These are phyloP conservation scores for Lomographa bimaculata DNA, from an alignment of 2,888 invertebrate genomes.

Conservation along the genomic window DNA sequence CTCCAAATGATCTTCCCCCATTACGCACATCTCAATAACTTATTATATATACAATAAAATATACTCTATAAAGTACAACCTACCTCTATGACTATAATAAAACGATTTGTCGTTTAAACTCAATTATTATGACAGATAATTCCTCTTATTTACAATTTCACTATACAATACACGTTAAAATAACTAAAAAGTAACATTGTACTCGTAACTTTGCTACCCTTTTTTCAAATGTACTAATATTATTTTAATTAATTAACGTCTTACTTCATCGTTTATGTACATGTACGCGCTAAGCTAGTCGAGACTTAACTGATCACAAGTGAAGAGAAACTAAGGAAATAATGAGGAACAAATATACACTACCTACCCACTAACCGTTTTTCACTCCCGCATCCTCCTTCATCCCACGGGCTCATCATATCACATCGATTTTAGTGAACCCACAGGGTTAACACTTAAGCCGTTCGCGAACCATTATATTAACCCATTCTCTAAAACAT, in stretches of 20 bases:
- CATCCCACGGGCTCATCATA: constrained; percentile 62
- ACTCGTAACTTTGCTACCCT: constrained; percentile 76
- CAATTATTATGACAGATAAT: constrained; percentile 82
- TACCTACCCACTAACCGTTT: constrained; percentile 71
- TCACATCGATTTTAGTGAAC: constrained; percentile 63
- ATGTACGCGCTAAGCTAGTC: constrained; percentile 70
- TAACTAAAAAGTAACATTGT: constrained; percentile 80
- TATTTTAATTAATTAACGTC: constrained; percentile 41
- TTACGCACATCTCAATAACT: constrained; percentile 53
- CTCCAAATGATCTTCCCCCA: constrained; percentile 36
- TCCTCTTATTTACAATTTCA: constrained; percentile 81
- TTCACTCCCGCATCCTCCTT: constrained; percentile 51
- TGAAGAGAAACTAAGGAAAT: constrained; percentile 64
- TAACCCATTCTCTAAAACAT: constrained; percentile 29
- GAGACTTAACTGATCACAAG: constrained; percentile 79
- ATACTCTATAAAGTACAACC: constrained; percentile 72
- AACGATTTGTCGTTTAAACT: constrained; percentile 80
- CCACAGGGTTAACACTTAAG: constrained; percentile 54
- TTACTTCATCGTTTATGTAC: constrained; percentile 65
- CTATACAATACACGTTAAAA: constrained; percentile 78
- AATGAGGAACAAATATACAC: constrained; percentile 79
- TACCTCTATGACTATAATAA: constrained; percentile 79
- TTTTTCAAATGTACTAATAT: constrained; percentile 68
- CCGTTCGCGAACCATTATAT: constrained; percentile 61
- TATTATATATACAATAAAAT: constrained; percentile 67